Base-by-base conservation (phyloP, 2,797 vertebrate genomes). In the Nannoperca australis region DNA sequence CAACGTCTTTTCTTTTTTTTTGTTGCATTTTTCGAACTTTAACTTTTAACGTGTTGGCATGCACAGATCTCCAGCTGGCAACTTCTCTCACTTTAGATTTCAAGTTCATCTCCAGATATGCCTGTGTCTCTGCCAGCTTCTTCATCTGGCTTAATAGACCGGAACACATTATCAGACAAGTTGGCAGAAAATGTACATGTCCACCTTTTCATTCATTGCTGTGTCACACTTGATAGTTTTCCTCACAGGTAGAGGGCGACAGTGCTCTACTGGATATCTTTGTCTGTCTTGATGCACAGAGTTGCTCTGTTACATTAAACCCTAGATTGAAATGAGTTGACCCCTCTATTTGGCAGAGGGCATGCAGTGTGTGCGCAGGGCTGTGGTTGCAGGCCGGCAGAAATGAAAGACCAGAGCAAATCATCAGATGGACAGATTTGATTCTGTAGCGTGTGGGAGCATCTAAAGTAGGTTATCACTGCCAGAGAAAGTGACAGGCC, bases 381-480 rank as follows among this genome's bases (percentile, higher is more conserved):
- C 73, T 51, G 69, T 5, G 1, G 78, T 47, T 1, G 61, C 54
- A n/a, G 79, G 67, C 75, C 6, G 14, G 51, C 8, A 42, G 36
- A 64, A 83, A 88, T 71, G 78, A 85, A 82, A 80, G 78, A 71
- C 62, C 72, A 27, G 74, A 82, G 71, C 69, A 45, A 88, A 88
- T 87, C 81, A 89, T 88, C 62, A 80, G 79, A 82, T 40, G 76
- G 81, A 79, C 77, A 85, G 83, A 86, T 91, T 84, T 88, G 83
- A 90, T 91, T 90, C 81, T 70, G 77, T 50, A 5, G 79, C 73
- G 74, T 85, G 88, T 60, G 79, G 76, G 69, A 85, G 84, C 85
- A 86, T 88, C 83, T 75, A 86, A 92, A 89, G 86, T 85, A 85
- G 90, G 89, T 91, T 91, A 91, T 85, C 87, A 79, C 78, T 38